phyloP scores from a whole-genome alignment of 1,140 invertebrate species.

The Hyles vespertilio region DNA sequence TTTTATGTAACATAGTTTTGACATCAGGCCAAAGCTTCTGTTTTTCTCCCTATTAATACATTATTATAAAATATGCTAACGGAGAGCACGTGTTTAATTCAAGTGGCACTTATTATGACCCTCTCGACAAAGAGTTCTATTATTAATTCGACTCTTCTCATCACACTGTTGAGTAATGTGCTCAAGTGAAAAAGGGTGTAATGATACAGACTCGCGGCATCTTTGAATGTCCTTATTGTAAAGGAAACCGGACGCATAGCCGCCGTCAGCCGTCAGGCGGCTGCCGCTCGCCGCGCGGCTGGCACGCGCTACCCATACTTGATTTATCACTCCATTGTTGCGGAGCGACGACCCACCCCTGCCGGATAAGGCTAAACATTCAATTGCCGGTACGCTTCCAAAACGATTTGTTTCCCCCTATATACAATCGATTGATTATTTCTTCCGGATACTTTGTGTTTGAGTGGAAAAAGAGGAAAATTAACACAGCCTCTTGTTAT shows the following conservation, averaged over 20 bases:
- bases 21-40: conserved; percentile 40
- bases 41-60: too few relatives aligned
- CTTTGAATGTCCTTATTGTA: conserved; percentile 48
- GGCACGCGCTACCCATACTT: conserved; percentile 68
- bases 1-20: conserved; percentile 57
- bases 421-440: conserved; percentile 51
- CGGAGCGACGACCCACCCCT: conserved; percentile 51
- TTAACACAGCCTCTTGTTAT: conserved; percentile 6
- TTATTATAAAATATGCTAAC: too few relatives aligned
- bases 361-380: conserved; percentile 60
- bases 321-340: conserved; percentile 73
- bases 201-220: conserved; percentile 36
- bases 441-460: conserved; percentile 35
- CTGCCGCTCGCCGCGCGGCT: conserved; percentile 28
- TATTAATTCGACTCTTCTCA: background rate
- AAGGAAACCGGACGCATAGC: conserved; percentile 29
- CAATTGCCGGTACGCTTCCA: conserved; percentile 62
- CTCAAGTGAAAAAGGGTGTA: background rate
- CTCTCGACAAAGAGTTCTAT: too few relatives aligned
- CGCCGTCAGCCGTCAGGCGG: conserved; percentile 34
- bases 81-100: too few relatives aligned
- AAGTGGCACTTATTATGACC: too few relatives aligned
- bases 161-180: background rate
- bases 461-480: conserved; percentile 16
- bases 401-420: conserved; percentile 59